Evolutionary conservation across 2,113 vertebrate genomes (phyloP).

Genomic region (Trogon surrucura): DNA sequence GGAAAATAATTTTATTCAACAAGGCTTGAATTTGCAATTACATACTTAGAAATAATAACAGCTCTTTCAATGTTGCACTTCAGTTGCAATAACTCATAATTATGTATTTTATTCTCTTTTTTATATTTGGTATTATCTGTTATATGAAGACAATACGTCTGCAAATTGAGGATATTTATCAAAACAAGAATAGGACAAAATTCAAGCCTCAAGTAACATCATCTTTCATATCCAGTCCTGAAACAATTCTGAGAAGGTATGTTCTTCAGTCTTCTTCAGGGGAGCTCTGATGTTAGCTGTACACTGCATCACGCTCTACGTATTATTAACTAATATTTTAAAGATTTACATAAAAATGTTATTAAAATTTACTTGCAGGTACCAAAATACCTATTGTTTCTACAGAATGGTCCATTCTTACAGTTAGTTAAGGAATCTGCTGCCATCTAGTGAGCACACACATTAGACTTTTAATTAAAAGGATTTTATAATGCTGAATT

Average conservation of each 20-base stretch:
- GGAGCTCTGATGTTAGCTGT: background rate
- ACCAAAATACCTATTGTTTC: background rate
- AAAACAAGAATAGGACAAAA: background rate
- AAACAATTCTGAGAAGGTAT: background rate
- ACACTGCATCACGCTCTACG: background rate
- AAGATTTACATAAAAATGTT: background rate
- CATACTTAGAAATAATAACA: background rate
- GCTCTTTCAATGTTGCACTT: background rate
- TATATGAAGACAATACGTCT: background rate
- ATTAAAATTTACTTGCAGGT: background rate
- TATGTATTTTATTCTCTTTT: background rate
- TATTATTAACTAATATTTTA: background rate
- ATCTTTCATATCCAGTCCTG: background rate
- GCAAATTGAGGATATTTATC: background rate
- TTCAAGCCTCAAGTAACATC: background rate
- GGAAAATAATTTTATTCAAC: background rate
- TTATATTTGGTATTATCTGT: background rate
- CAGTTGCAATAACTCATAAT: background rate
- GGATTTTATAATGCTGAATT: background rate
- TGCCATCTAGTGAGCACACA: slow-evolving; percentile 66
- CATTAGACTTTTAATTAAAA: background rate
- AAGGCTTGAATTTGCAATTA: background rate
- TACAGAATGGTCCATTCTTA: background rate
- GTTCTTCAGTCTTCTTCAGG: background rate
- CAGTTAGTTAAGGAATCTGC: slow-evolving; percentile 40